Conservation (phyloP, 2,113 vertebrate genomes). For the Oreotrochilus melanogaster region DNA sequence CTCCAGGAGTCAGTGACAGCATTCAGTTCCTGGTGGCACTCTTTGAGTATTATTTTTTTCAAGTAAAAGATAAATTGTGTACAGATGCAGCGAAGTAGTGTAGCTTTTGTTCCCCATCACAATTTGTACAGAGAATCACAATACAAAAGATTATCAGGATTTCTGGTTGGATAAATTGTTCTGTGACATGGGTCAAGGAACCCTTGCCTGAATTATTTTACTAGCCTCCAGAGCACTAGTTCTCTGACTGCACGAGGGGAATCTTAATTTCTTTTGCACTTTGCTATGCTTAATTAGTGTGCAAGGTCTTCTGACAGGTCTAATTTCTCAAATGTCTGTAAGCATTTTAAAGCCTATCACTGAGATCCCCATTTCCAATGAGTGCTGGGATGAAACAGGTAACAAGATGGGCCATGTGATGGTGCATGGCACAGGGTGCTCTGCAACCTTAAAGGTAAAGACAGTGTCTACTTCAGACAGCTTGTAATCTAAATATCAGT, state of each 20-base stretch:
- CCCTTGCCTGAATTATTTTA: conserved; percentile 23
- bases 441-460: conserved; percentile 12
- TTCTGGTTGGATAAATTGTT: conserved; percentile 19
- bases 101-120: neutral
- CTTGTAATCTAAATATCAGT: conserved; percentile 21
- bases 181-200: neutral
- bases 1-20: neutral
- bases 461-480: neutral
- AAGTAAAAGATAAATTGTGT: neutral
- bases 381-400: neutral
- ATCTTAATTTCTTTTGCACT: conserved; percentile 11
- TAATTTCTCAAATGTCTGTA: neutral
- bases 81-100: neutral
- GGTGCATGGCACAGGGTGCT: neutral
- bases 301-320: neutral
- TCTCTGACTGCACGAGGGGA: neutral
- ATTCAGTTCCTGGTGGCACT: neutral
- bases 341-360: neutral
- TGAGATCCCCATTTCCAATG: neutral
- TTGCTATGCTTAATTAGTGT: neutral
- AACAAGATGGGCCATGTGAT: neutral
- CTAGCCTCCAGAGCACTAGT: neutral
- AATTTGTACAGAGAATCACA: neutral
- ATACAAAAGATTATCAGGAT: conserved; percentile 15
- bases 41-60: neutral